A percentile compares a stretch with the other conserved stretches of the same genome.
Evolutionary conservation across 2,797 vertebrate species (phyloP).

Genomic region (Pangasius larnaudii): DNA sequence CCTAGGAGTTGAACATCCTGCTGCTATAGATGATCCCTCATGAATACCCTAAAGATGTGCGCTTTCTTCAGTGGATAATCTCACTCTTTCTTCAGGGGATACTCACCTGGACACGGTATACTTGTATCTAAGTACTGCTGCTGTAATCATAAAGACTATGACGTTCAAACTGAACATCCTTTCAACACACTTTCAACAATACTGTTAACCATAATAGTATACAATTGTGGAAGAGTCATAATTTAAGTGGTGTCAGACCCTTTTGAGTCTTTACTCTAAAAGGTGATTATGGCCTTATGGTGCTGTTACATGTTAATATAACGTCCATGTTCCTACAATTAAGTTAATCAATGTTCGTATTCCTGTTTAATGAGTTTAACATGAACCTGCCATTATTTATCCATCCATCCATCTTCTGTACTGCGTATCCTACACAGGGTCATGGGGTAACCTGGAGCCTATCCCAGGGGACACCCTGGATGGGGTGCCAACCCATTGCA

Average conservation of each 20-base stretch:
- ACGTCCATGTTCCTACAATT: neutral
- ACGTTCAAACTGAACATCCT: neutral
- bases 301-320: neutral
- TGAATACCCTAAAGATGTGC: neutral
- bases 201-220: neutral
- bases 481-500: no score
- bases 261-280: neutral
- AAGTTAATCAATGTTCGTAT: neutral
- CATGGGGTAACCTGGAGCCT: no score
- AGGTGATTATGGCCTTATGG: neutral
- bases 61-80: neutral
- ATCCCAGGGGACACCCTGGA: no score
- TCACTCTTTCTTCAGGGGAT: neutral
- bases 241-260: neutral
- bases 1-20: neutral
- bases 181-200: neutral
- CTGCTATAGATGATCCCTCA: neutral
- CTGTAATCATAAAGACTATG: neutral
- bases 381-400: neutral
- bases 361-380: neutral
- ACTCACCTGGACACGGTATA: neutral
- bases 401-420: no score
- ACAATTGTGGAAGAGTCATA: neutral
- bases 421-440: no score
- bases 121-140: neutral